Percentiles rank a stretch among this genome's conserved stretches.
phyloP scores from a whole-genome alignment of 2,797 vertebrate genomes.

The Sebastes trivittatus region DNA sequence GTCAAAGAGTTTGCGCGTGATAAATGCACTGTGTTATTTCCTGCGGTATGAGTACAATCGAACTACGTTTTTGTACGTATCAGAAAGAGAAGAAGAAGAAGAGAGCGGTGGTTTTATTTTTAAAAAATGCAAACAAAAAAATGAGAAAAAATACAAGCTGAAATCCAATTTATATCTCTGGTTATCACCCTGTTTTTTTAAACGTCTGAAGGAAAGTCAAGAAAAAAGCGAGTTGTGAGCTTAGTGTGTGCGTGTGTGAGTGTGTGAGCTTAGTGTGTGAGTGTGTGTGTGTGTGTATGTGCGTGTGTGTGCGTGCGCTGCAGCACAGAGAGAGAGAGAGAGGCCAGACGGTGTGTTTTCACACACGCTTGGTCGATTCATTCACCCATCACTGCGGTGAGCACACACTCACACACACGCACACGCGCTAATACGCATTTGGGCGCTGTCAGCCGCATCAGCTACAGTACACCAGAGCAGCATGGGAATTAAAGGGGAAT shows the following conservation, averaged over 20 bases:
- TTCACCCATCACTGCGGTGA: conserved; percentile 58
- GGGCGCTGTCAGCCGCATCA: conserved; percentile 55
- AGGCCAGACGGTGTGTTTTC: conserved; percentile 60
- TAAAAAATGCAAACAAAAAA: conserved; percentile 12
- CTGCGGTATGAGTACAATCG: conserved; percentile 72
- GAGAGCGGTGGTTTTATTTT: conserved; percentile 41
- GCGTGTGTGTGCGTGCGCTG: not conserved
- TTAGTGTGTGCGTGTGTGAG: not conserved
- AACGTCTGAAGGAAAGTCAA: conserved; percentile 25
- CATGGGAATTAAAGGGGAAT: conserved; percentile 54
- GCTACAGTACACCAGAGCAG: conserved; percentile 39
- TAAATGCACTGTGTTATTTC: conserved; percentile 70
- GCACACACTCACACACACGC: conserved; percentile 35
- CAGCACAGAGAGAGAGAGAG: not conserved
- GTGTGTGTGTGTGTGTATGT: not conserved
- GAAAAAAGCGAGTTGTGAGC: not conserved
- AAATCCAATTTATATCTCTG: conserved; percentile 30
- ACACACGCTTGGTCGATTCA: conserved; percentile 66
- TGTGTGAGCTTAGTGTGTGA: not conserved
- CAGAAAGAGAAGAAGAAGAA: conserved; percentile 21
- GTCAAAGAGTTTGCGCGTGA: conserved; percentile 52
- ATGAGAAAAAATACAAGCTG: conserved; percentile 23
- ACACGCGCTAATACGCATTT: conserved; percentile 51
- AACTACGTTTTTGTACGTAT: conserved; percentile 59
- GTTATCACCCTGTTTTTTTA: not conserved